Percentiles rank a stretch among this genome's conserved stretches.
phyloP scores from a whole-genome alignment of 2,888 invertebrate genomes.

The Lissonota sp. region DNA sequence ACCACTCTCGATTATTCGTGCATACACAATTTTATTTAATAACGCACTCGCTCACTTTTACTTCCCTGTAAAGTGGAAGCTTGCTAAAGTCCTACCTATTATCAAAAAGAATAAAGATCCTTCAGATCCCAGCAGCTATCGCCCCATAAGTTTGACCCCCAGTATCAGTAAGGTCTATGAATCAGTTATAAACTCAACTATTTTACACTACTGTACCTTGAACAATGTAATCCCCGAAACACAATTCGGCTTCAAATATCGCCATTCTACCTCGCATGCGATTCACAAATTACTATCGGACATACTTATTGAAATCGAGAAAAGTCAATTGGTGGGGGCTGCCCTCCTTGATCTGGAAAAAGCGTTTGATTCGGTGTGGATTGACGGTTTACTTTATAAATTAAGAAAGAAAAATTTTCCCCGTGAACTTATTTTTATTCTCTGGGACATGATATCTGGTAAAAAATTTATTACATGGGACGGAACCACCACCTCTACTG shows the following conservation, averaged over 20 bases:
- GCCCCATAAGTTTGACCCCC: conserved; percentile 58
- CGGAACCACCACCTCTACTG: neutral
- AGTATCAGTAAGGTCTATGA: conserved; percentile 54
- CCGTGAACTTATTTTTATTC: no score
- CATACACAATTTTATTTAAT: conserved; percentile 48
- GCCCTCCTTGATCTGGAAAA: conserved; percentile 54
- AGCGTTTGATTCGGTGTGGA: conserved; percentile 58
- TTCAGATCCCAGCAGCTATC: conserved; percentile 46
- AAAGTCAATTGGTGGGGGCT: conserved; percentile 38
- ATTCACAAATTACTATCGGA: conserved; percentile 49
- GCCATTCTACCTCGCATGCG: conserved; percentile 54
- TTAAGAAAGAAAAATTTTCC: conserved; percentile 54
- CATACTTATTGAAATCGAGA: neutral
- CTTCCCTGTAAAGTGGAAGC: conserved; percentile 53
- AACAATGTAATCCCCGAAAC: conserved; percentile 44
- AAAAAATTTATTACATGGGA: conserved; percentile 19
- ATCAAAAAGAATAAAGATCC: conserved; percentile 45
- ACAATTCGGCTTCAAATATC: conserved; percentile 58
- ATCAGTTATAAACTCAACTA: conserved; percentile 22
- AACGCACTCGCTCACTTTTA: conserved; percentile 45
- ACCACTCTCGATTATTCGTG: conserved; percentile 3
- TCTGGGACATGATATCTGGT: no score
- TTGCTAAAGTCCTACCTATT: conserved; percentile 47
- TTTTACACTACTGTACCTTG: neutral
- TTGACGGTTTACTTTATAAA: conserved; percentile 43